phyloP scores from a whole-genome alignment of 2,113 vertebrate genomes.

The Cyanoramphus novaezelandiae region DNA sequence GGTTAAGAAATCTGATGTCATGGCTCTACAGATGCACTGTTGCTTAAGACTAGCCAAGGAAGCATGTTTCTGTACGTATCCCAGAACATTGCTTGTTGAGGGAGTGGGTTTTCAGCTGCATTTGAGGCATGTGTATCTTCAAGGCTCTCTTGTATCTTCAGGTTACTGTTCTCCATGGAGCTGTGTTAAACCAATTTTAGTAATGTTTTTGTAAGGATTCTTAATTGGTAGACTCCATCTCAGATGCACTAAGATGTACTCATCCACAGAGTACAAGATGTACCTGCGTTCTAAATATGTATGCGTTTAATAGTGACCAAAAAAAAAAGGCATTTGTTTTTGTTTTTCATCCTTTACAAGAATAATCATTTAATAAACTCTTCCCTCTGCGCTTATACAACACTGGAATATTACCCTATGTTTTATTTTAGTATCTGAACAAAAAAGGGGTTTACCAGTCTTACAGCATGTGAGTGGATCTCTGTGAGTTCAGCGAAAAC shows the following conservation, averaged over 20 bases:
- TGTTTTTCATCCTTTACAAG: not conserved
- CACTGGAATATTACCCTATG: not conserved
- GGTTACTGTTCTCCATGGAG: not conserved
- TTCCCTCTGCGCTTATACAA: not conserved
- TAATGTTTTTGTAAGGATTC: not conserved
- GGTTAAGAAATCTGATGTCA: not conserved
- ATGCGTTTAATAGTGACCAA: not conserved
- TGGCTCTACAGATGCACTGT: not conserved
- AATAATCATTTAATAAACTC: slow-evolving; percentile 9
- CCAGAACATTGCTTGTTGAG: not conserved
- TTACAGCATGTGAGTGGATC: not conserved
- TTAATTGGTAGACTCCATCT: not conserved
- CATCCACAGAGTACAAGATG: not conserved
- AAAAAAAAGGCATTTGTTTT: not conserved
- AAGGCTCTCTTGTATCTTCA: not conserved
- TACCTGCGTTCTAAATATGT: not conserved
- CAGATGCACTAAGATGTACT: not conserved
- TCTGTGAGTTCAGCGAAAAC: not conserved
- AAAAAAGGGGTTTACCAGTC: not conserved
- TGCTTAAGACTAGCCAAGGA: not conserved
- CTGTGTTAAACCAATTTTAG: not conserved
- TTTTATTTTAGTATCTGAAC: not conserved
- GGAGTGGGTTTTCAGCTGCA: not conserved
- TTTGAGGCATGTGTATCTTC: not conserved
- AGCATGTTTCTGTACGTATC: not conserved